Evolutionary conservation across 2,797 vertebrate species (phyloP).

Genomic region (Astyanax mexicanus): DNA sequence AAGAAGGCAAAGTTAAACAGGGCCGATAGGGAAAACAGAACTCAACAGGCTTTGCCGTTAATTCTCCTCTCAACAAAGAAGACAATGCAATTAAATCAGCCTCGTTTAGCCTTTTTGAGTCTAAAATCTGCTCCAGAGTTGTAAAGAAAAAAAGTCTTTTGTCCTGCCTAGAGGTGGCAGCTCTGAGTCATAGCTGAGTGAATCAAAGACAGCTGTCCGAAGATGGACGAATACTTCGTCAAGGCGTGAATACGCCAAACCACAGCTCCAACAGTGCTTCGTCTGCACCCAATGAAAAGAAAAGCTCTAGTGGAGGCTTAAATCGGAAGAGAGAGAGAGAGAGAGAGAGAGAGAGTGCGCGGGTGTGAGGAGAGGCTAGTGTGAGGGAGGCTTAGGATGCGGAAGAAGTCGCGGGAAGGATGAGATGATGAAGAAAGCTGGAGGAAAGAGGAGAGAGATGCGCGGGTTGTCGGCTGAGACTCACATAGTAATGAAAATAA

Average conservation of each 20-base stretch:
- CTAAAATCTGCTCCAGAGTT: constrained; percentile 3
- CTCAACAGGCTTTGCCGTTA: constrained; percentile 5
- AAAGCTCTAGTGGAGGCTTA: neutral
- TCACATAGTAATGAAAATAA: neutral
- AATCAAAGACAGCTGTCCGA: constrained; percentile 17
- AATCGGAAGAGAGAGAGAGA: constrained; percentile 24
- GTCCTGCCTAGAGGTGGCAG: constrained; percentile 1
- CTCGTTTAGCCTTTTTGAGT: constrained; percentile 7
- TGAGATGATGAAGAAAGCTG: constrained; percentile 21
- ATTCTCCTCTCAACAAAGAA: constrained; percentile 40
- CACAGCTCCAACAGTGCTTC: neutral
- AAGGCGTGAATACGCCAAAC: constrained; percentile 4
- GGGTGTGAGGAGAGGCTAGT: constrained; percentile 63
- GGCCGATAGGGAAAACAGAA: neutral
- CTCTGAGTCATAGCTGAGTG: too few relatives aligned
- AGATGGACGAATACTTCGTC: constrained; percentile 28
- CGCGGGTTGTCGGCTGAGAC: constrained; percentile 52
- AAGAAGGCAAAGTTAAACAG: constrained; percentile 21
- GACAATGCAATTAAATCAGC: constrained; percentile 33
- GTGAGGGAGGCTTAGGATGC: constrained; percentile 60
- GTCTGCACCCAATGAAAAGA: neutral
- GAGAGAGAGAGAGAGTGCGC: constrained; percentile 36
- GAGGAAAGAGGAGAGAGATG: constrained; percentile 56
- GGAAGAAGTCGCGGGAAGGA: constrained; percentile 73
- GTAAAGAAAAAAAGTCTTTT: too few relatives aligned